Evolutionary conservation across 2,797 vertebrate genomes (phyloP).

Genomic region (Todus mexicanus): DNA sequence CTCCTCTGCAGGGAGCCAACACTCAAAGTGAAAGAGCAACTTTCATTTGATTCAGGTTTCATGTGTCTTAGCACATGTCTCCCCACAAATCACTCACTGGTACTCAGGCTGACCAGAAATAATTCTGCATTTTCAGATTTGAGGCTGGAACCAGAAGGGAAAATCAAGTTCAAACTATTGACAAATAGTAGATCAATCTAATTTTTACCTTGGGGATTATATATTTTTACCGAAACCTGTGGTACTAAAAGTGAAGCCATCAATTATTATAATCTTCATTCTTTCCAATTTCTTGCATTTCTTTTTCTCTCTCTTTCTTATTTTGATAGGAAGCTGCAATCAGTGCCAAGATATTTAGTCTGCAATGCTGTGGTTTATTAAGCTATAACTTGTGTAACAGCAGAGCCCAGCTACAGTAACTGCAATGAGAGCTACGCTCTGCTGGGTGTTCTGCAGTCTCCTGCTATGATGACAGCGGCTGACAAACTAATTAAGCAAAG

Average conservation of each 20-base stretch:
- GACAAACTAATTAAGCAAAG: conserved; percentile 46
- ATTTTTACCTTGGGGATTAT: not conserved
- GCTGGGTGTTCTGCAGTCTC: conserved; percentile 5
- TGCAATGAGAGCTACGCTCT: conserved; percentile 18
- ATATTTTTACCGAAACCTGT: not conserved
- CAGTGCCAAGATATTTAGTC: conserved; percentile 8
- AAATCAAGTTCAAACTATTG: not conserved
- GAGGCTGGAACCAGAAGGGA: not conserved
- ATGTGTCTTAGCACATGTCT: not conserved
- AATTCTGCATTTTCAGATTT: not conserved
- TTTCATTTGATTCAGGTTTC: not conserved
- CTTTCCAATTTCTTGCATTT: not conserved
- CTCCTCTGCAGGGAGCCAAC: not conserved
- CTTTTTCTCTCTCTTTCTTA: not conserved
- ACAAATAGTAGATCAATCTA: not conserved
- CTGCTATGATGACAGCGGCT: not conserved
- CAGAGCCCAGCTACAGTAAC: not conserved
- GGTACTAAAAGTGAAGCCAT: not conserved
- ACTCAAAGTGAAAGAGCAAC: not conserved
- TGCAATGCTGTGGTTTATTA: conserved; percentile 43
- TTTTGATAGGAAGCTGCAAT: not conserved
- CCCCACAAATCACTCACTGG: not conserved
- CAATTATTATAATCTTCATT: not conserved
- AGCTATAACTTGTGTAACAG: conserved; percentile 10
- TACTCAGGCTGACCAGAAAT: not conserved